Evolutionary conservation across 1,140 invertebrate genomes (phyloP), one percentile per base, ranked within the genome.

Genomic region (Leptonema lineaticorne): DNA sequence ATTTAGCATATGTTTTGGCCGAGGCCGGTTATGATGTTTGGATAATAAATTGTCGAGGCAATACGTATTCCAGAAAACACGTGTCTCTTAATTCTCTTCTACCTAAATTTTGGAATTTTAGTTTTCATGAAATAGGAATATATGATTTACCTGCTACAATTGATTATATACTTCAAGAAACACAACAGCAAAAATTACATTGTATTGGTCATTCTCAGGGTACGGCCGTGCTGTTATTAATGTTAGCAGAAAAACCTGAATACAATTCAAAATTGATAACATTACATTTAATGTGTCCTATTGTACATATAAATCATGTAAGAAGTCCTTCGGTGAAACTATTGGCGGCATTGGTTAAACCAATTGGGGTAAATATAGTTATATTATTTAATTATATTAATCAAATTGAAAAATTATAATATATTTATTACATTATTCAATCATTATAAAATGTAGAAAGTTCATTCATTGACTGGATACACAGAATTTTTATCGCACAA

Each of bases 21-120:
- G 89, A 92, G 74, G 73, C 74, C 50, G 84, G 85, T 27, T 88
- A 85, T 70, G 87, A 88, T 70, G 86, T 88, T 8, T 90, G 89
- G 88, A 69, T 90, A 71, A 86, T 85, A 0, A 90, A 90, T 76
- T 80, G 82, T 30, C 78, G 89, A 20, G 89, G 89, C 2, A 89
- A 87, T 75, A 81, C 79, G 1, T 89, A 87, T 74, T 88, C 87
- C 1, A 77, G 79, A 33, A 80, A 81, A 29, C 87, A 88, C 74
- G 75, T 74, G 14, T 74, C 69, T 1, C 69, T 80, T 16, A 73
- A 80, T 75, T 77, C 79, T 24, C 76, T 82, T 6, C 41, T 74
- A 2, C 72, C 82, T n/a, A n/a, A n/a, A 22, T 90, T 86, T 72
- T 89, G 87, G 83, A 77, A 84, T 67, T 88, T 82, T 68, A 83